Evolutionary conservation across 1,140 invertebrate species (phyloP).

Genomic region (Drosophila insularis): DNA sequence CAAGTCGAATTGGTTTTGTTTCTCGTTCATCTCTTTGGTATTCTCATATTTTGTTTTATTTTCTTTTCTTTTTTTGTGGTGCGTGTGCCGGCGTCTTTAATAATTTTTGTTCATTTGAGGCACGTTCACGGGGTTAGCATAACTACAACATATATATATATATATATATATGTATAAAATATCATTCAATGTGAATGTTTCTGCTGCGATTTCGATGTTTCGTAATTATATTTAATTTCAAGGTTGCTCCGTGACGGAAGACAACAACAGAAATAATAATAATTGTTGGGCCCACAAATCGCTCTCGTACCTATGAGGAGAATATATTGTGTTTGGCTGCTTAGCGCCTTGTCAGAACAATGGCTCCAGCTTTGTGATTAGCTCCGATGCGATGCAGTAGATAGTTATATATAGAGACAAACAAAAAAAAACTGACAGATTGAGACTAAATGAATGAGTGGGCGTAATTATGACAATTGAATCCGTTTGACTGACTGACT

Average conservation of each 20-base stretch:
- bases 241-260: conserved; percentile 65
- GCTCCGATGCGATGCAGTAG: conserved; percentile 24
- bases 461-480: conserved; percentile 69
- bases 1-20: neutral
- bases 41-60: conserved; percentile 21
- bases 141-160: conserved; percentile 18
- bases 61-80: conserved; percentile 60
- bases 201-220: conserved; percentile 53
- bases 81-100: conserved; percentile 72
- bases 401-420: conserved; percentile 15
- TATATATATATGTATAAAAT: conserved; percentile 58
- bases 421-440: conserved; percentile 20
- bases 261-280: conserved; percentile 50
- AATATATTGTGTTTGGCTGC: conserved; percentile 39
- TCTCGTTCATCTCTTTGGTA: neutral
- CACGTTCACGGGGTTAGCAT: conserved; percentile 46
- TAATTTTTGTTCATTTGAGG: conserved; percentile 73
- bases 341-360: conserved; percentile 77
- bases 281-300: conserved; percentile 42
- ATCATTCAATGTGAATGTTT: conserved; percentile 60
- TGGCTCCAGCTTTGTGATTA: conserved; percentile 53
- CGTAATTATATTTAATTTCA: conserved; percentile 80
- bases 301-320: neutral
- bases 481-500: conserved; percentile 15
- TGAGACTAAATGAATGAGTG: conserved; percentile 42